Conservation (phyloP, 2,113 vertebrate genomes). For the Chelonoidis abingdonii region DNA sequence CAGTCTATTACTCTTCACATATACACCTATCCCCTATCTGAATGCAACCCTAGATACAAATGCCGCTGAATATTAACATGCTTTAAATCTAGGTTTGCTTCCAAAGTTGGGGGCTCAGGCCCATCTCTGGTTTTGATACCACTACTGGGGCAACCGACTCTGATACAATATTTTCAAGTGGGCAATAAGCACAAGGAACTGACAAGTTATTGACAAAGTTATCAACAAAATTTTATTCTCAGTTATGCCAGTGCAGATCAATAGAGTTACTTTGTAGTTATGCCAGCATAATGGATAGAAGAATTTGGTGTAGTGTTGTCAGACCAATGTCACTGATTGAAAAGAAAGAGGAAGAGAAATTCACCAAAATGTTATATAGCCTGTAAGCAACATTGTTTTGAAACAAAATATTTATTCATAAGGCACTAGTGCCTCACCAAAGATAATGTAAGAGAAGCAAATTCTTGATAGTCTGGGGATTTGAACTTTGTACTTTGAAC, state of each 20-base stretch:
- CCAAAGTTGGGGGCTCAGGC: background rate
- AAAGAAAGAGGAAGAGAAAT: background rate
- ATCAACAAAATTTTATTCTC: background rate
- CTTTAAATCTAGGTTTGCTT: background rate
- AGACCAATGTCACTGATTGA: background rate
- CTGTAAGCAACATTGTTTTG: background rate
- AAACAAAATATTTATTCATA: background rate
- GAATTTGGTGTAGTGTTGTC: accelerated
- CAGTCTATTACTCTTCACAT: background rate
- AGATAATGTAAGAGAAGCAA: background rate
- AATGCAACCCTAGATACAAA: background rate
- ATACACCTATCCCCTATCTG: background rate
- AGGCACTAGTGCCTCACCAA: constrained; percentile 13
- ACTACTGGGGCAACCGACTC: accelerated
- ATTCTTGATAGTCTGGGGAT: background rate
- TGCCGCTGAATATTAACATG: background rate
- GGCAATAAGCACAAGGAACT: accelerated
- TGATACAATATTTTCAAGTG: background rate
- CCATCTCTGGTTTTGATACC: background rate
- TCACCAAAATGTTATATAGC: background rate
- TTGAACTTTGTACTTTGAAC: background rate
- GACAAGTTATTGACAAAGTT: background rate
- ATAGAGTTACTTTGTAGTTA: background rate
- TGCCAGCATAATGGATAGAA: background rate
- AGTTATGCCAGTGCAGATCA: background rate